phyloP scores from a whole-genome alignment of 2,797 vertebrate genomes.

The Brotula barbata region DNA sequence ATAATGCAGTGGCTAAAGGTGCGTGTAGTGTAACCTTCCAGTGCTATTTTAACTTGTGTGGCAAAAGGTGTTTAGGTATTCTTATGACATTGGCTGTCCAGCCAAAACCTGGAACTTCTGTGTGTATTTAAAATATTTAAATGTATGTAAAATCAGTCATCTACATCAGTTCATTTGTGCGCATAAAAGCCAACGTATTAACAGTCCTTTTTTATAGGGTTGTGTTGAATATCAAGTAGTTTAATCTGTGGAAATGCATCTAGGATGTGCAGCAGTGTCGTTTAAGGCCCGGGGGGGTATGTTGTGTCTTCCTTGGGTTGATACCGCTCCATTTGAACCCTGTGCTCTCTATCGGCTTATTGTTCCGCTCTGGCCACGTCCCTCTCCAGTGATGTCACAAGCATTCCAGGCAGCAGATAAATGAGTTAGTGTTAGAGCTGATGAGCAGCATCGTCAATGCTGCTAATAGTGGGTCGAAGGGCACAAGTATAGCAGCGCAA shows the following conservation, averaged over 20 bases:
- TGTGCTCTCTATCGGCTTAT: conserved; percentile 77
- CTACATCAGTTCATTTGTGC: not conserved
- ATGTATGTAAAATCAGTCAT: not conserved
- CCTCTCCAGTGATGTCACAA: conserved; percentile 79
- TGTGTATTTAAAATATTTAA: not conserved
- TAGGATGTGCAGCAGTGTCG: conserved; percentile 48
- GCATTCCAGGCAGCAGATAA: conserved; percentile 48
- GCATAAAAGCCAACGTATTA: too few species aligned
- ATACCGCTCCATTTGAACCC: conserved; percentile 75
- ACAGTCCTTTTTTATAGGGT: too few species aligned
- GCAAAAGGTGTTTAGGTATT: conserved; percentile 1
- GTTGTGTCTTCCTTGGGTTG: conserved; percentile 63
- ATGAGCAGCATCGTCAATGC: conserved; percentile 60
- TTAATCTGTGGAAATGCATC: conserved; percentile 11
- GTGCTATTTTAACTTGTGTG: too few species aligned
- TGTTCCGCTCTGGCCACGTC: conserved; percentile 73
- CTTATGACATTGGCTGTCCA: not conserved
- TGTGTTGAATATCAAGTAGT: conserved; percentile 43
- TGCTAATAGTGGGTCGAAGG: conserved; percentile 68
- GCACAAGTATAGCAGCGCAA: conserved; percentile 53
- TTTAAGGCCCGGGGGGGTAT: conserved; percentile 50
- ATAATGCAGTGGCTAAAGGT: too few species aligned
- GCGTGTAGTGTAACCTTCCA: too few species aligned
- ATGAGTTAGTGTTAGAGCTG: conserved; percentile 46
- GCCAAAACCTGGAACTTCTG: not conserved